Evolutionary conservation across 2,888 invertebrate species (phyloP).

Genomic region (Agonopterix heracliana): DNA sequence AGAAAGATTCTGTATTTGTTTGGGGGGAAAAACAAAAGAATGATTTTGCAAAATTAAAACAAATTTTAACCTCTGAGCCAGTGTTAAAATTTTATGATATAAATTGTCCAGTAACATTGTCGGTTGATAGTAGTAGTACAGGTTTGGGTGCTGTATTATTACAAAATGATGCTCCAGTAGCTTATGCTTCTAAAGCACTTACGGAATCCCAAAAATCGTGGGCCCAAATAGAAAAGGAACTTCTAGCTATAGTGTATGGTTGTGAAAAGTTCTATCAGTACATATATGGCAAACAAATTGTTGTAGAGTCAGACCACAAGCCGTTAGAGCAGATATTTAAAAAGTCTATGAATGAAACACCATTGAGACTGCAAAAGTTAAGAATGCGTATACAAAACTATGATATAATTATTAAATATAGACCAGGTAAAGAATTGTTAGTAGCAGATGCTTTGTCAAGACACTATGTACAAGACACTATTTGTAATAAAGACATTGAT

Average conservation of each 20-base stretch:
- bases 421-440: conserved; percentile 13
- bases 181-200: conserved; percentile 14
- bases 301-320: conserved; percentile 18
- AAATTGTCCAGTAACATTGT: conserved; percentile 3
- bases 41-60: conserved; percentile 8
- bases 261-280: conserved; percentile 16
- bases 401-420: conserved; percentile 12
- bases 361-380: conserved; percentile 14
- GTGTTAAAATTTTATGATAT: conserved; percentile 8
- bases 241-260: conserved; percentile 14
- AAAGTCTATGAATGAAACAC: conserved; percentile 10
- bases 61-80: conserved; percentile 6
- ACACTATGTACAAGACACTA: conserved; percentile 8
- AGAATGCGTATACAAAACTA: conserved; percentile 15
- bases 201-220: conserved; percentile 10
- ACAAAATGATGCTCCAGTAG: conserved; percentile 10
- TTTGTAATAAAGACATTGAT: conserved; percentile 7
- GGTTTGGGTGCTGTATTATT: conserved; percentile 10
- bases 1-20: conserved; percentile 8
- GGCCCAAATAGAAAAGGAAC: conserved; percentile 19
- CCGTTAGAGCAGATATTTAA: conserved; percentile 15
- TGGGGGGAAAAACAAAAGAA: conserved; percentile 8
- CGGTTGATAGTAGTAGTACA: conserved; percentile 8
- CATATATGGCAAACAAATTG: conserved; percentile 12
- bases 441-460: conserved; percentile 14